Evolutionary conservation across 2,113 vertebrate species (phyloP), one percentile per base, ranked within the genome.

Genomic region (Alligator mississippiensis): DNA sequence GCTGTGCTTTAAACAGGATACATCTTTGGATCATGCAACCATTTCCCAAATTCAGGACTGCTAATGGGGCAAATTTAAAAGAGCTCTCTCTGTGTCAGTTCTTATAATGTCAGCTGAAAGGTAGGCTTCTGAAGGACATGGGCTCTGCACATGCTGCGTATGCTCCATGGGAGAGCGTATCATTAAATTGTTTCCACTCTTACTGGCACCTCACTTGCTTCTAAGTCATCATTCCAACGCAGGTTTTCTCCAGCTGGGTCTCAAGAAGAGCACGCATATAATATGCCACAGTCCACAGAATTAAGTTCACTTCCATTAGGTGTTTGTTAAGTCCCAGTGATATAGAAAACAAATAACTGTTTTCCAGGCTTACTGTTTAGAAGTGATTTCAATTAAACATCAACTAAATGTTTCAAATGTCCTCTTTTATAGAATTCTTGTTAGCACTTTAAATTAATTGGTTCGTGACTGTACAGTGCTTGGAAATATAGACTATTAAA

Each of bases 321-420:
- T 79, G 80, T 90, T 90, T 93, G 57, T 79, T 92, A 80, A 90
- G 81, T 93, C 90, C 90, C 55, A 59, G 1, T 54, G 78, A 88
- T 79, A 38, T 19, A 77, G 28, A 93, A 88, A 79, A 61, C 92
- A 91, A 64, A 10, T 66, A 47, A 54, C 19, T 55, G 87, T 90
- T 96, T 82, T 16, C 77, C 59, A 83, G 88, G 92, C 94, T 96
- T 89, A 92, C 91, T 83, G 34, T 34, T 38, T 1, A 0, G 81
- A 78, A 58, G 38, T 87, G 85, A 93, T 95, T 96, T 96, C 92
- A 94, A 95, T 92, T 90, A 93, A 93, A 58, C 70, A 79, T 94
- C 95, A 92, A 58, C 81, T 88, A 70, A 92, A 72, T 88, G 84
- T 66, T 95, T 96, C 95, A 93, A 94, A 93, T 84, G 85, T 94